Conservation (phyloP, 2,113 vertebrate species). For the Sorex fumeus region DNA sequence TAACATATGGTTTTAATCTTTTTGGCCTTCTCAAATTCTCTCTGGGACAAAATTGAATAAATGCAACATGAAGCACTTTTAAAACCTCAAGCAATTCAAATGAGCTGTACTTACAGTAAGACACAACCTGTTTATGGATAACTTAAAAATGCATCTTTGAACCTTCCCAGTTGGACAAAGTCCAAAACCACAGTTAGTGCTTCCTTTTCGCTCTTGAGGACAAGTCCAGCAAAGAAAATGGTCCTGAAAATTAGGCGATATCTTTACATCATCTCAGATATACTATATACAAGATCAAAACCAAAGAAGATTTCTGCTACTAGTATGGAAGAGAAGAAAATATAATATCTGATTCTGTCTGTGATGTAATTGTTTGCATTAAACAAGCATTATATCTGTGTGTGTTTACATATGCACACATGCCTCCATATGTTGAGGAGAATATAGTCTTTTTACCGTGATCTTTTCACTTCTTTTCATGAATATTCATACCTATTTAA, state of each 20-base stretch:
- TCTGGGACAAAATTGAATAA: constrained; percentile 41
- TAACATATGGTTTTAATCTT: constrained; percentile 50
- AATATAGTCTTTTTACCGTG: not conserved
- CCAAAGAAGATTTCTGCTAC: not conserved
- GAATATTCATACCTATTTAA: not conserved
- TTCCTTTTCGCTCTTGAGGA: not conserved
- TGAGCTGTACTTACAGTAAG: constrained; percentile 6
- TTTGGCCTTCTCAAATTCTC: constrained; percentile 11
- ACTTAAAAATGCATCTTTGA: constrained; percentile 15
- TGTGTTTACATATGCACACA: not conserved
- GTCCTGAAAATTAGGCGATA: not conserved
- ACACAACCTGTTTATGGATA: not conserved
- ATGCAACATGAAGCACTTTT: not conserved
- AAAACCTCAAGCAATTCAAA: not conserved
- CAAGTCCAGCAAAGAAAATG: not conserved
- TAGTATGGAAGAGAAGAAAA: not conserved
- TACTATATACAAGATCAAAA: not conserved
- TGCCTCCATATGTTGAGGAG: not conserved
- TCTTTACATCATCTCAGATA: not conserved
- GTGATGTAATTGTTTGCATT: not conserved
- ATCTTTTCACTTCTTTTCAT: not conserved
- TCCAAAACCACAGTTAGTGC: not conserved
- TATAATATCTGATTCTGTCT: not conserved
- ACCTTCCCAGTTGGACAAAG: not conserved
- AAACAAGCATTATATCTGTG: not conserved